phyloP scores from a whole-genome alignment of 2,797 vertebrate species.

The Thamnophis elegans region DNA sequence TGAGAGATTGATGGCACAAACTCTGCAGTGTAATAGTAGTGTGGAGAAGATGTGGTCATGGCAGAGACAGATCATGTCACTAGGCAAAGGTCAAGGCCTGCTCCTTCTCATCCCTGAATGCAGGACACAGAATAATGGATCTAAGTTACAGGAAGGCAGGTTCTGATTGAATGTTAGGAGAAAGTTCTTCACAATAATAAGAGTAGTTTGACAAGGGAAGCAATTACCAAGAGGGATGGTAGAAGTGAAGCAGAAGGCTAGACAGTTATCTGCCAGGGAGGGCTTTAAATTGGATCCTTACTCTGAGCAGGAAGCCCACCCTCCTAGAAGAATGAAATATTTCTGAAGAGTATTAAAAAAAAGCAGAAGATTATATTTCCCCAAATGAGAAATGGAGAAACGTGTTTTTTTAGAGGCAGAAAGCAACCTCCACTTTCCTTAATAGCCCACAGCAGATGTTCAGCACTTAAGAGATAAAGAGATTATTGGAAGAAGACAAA shows the following conservation, averaged over 20 bases:
- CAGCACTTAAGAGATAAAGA: too few species aligned
- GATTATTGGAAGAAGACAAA: too few species aligned
- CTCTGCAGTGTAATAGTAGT: background rate
- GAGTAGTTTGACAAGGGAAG: background rate
- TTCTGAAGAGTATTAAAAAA: too few species aligned
- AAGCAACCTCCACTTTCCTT: too few species aligned
- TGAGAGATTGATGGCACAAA: background rate
- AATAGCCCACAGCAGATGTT: too few species aligned
- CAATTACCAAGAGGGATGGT: background rate
- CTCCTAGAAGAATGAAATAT: too few species aligned
- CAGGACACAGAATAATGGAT: background rate
- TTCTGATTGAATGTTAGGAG: background rate
- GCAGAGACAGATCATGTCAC: background rate
- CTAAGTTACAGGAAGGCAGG: background rate
- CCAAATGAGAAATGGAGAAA: too few species aligned
- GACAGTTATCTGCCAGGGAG: background rate
- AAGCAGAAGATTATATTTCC: too few species aligned
- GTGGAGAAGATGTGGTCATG: background rate
- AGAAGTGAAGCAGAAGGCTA: background rate
- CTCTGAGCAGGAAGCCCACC: background rate
- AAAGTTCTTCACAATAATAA: background rate
- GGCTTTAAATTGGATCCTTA: background rate
- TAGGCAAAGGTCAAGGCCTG: background rate
- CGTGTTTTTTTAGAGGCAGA: too few species aligned
- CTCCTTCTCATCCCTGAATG: background rate